Percentiles rank a stretch among this genome's conserved stretches.
Conservation (phyloP, 2,888 invertebrate genomes). For the Spisula solida region DNA sequence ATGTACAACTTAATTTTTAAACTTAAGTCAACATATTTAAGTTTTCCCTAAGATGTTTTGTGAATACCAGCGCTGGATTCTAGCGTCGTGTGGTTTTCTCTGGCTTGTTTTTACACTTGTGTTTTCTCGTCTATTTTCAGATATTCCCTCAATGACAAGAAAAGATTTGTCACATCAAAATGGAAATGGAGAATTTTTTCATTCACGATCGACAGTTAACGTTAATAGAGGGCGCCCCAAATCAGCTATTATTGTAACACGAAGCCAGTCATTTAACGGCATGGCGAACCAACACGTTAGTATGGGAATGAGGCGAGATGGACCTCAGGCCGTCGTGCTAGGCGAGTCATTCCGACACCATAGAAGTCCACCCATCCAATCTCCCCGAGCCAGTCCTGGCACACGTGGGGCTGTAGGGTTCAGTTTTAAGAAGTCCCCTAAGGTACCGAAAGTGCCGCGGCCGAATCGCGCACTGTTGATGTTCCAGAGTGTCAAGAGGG, state of each 20-base stretch:
- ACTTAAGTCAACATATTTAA: too few relatives aligned
- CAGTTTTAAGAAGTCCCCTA: slow-evolving; percentile 81
- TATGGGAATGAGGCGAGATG: slow-evolving; percentile 56
- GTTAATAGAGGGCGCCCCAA: slow-evolving; percentile 61
- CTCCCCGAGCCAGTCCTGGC: slow-evolving; percentile 56
- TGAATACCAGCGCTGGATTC: too few relatives aligned
- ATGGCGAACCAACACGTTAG: slow-evolving; percentile 63
- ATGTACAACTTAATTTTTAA: too few relatives aligned
- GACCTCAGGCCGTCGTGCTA: slow-evolving; percentile 75
- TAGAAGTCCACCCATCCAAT: slow-evolving; percentile 70
- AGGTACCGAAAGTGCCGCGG: slow-evolving; percentile 85
- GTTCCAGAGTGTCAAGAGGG: slow-evolving; percentile 85
- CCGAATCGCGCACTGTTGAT: slow-evolving; percentile 84
- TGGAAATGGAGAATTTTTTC: slow-evolving; percentile 59
- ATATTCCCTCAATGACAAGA: slow-evolving; percentile 76
- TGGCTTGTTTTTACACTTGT: not conserved
- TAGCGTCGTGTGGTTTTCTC: too few relatives aligned
- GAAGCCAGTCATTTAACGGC: slow-evolving; percentile 84
- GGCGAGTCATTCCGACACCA: slow-evolving; percentile 81
- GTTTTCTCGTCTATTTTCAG: slow-evolving; percentile 56
- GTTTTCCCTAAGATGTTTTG: too few relatives aligned
- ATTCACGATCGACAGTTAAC: slow-evolving; percentile 52
- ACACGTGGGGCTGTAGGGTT: slow-evolving; percentile 71
- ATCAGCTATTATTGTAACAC: slow-evolving; percentile 74
- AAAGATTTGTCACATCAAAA: slow-evolving; percentile 65